Base-by-base conservation (phyloP, 37 sponge, comb jelly and placozoan genomes). In the Halisarca cf. caerulea region DNA sequence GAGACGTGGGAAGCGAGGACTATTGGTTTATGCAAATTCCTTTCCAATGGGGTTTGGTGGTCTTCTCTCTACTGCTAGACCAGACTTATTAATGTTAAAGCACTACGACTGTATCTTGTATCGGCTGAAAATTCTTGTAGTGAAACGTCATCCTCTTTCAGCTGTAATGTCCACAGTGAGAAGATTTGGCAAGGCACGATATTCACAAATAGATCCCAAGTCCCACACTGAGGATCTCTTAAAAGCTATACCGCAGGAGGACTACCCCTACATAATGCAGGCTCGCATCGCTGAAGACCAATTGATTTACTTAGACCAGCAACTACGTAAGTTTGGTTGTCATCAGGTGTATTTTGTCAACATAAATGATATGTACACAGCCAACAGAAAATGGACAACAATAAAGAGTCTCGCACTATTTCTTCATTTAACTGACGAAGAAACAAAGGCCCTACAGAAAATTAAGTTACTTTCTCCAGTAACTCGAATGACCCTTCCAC, bases 141-240 rank as follows among this genome's bases (percentile, higher is more conserved):
- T 44, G 36, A 33, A 40, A 33, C 77, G 77, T 7, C 77, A 74
- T 41, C 77, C 77, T 37, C 36, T 74, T 23, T 23, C 44, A 7
- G 45, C 77, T 74, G 77, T 74, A n/a, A 74, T 40, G 43, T 74
- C 77, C 21, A 37, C 77, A 41, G 42, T 74, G 32, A 74, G 77
- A 9, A 74, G 77, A 74, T 74, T 40, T 74, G 77, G 77, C 41
- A n/a, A n/a, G 3, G 18, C 43, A 40, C 51, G 51, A 47, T 47
- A 14, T 47, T 47, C 51, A 14, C n/a, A n/a, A n/a, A n/a, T n/a
- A n/a, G 37, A 34, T 69, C 3, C 37, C 27, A n/a, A 69, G 37
- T 39, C 20, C 18, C 23, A 39, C 24, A 14, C 8, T 1, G 1
- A 21, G 14, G 6, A 74, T n/a, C 43, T 1, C 2, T 21, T 74